Percentiles rank a stretch among this genome's conserved stretches.
phyloP scores from a whole-genome alignment of 2,113 vertebrate genomes.

The Hemibagrus wyckioides region DNA sequence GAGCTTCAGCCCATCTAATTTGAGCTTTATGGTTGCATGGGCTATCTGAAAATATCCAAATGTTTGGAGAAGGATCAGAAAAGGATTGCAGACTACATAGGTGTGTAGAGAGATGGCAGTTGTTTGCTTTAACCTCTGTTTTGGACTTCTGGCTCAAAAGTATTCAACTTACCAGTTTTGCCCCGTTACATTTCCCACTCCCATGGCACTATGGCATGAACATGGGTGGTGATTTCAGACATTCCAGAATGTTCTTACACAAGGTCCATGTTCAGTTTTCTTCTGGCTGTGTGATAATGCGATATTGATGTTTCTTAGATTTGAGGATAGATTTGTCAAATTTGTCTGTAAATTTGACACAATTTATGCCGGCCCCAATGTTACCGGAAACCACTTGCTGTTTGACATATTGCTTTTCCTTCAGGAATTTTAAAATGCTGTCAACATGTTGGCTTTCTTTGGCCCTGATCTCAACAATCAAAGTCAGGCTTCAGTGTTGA shows the following conservation, averaged over 20 bases:
- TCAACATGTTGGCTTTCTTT: conserved; percentile 32
- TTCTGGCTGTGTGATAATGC: not conserved
- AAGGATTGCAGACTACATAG: not conserved
- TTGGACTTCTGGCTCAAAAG: conserved; percentile 14
- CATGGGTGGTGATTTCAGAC: conserved; percentile 48
- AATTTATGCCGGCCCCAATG: conserved; percentile 22
- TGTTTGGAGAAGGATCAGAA: not conserved
- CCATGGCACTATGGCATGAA: conserved; percentile 18
- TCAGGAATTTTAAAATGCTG: conserved; percentile 40
- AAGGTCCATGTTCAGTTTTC: conserved; percentile 4
- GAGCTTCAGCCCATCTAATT: conserved; percentile 1
- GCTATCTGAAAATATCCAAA: not conserved
- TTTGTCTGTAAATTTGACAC: conserved; percentile 32
- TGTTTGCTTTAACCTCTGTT: conserved; percentile 64
- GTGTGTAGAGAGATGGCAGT: conserved; percentile 53
- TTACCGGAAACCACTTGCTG: conserved; percentile 59
- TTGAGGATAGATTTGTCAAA: conserved; percentile 31
- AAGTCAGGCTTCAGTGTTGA: conserved; percentile 14
- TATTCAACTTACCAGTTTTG: not conserved
- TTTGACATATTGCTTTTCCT: conserved; percentile 61
- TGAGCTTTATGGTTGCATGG: conserved; percentile 3
- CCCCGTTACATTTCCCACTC: not conserved
- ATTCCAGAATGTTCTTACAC: conserved; percentile 64
- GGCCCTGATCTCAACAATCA: not conserved
- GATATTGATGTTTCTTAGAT: not conserved